Conservation (phyloP, 2,888 invertebrate species). For the Thumatha senex region DNA sequence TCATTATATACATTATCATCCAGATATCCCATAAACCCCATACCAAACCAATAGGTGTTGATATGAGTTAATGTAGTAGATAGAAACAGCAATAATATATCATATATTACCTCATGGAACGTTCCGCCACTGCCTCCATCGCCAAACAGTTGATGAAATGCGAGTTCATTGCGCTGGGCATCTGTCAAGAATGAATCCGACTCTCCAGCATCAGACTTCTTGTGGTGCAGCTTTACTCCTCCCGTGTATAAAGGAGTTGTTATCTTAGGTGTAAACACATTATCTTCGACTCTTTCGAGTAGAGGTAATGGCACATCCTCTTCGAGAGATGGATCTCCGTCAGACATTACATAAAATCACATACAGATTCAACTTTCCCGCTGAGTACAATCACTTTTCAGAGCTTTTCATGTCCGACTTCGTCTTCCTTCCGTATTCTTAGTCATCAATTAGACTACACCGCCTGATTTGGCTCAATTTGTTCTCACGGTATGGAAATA, state of each 20-base stretch:
- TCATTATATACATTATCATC: no score
- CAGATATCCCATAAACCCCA: not conserved
- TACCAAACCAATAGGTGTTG: not conserved
- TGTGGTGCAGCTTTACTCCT: slow-evolving; percentile 68
- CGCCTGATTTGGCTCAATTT: slow-evolving; percentile 15
- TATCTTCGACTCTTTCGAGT: slow-evolving; percentile 64
- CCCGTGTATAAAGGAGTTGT: slow-evolving; percentile 71
- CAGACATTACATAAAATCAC: slow-evolving; percentile 72
- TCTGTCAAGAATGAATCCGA: slow-evolving; percentile 71
- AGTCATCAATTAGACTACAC: slow-evolving; percentile 38
- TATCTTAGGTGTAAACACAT: slow-evolving; percentile 78
- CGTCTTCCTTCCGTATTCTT: slow-evolving; percentile 28
- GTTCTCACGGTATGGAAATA: slow-evolving; percentile 11
- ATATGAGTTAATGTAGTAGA: not conserved
- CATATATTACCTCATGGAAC: slow-evolving; percentile 59
- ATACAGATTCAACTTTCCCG: slow-evolving; percentile 19
- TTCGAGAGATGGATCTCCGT: slow-evolving; percentile 80
- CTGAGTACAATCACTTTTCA: slow-evolving; percentile 15
- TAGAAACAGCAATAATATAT: not conserved
- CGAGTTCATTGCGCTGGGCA: slow-evolving; percentile 73
- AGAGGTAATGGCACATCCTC: slow-evolving; percentile 75
- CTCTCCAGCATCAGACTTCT: slow-evolving; percentile 64
- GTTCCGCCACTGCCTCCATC: slow-evolving; percentile 67
- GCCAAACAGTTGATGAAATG: slow-evolving; percentile 70
- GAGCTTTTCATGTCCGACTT: slow-evolving; percentile 24